These are phyloP conservation scores for Drosophila meridionalis DNA, from an alignment of 2,888 invertebrate genomes.

Conservation along the genomic window DNA sequence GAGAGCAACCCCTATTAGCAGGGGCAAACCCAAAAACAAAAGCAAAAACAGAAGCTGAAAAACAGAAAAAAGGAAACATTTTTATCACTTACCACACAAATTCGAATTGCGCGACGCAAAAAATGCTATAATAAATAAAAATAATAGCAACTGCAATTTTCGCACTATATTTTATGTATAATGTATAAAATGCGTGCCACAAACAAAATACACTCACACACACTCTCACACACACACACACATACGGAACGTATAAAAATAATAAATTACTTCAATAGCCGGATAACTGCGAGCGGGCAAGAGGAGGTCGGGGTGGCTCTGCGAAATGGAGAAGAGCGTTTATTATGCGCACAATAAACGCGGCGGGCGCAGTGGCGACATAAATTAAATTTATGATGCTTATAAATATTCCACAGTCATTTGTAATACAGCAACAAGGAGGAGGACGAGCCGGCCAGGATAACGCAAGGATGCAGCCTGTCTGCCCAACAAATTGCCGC, in stretches of 20 bases:
- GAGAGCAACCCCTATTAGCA: constrained; percentile 46
- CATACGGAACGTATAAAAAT: constrained; percentile 71
- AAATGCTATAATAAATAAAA: constrained; percentile 59
- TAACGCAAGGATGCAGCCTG: constrained; percentile 77
- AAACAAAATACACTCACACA: constrained; percentile 32
- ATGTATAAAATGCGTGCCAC: constrained; percentile 77
- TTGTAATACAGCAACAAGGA: constrained; percentile 75
- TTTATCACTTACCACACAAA: constrained; percentile 67
- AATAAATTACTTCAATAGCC: constrained; percentile 71
- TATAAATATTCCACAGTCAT: constrained; percentile 83
- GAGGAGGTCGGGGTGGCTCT: constrained; percentile 5
- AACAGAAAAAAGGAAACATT: constrained; percentile 36
- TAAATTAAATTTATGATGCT: constrained; percentile 82
- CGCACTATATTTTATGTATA: constrained; percentile 76
- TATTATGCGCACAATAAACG: constrained; percentile 82
- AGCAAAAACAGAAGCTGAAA: constrained; percentile 9
- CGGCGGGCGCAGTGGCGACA: constrained; percentile 76
- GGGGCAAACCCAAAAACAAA: constrained; percentile 9
- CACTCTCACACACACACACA: constrained; percentile 25
- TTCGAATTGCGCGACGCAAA: constrained; percentile 48
- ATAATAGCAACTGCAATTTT: constrained; percentile 72
- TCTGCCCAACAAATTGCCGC: constrained; percentile 72
- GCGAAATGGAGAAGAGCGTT: constrained; percentile 59
- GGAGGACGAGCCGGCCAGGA: constrained; percentile 55
- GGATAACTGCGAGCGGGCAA: constrained; percentile 47